Evolutionary conservation across 1,140 invertebrate species (phyloP).

Genomic region (Muscidifurax raptorellus): DNA sequence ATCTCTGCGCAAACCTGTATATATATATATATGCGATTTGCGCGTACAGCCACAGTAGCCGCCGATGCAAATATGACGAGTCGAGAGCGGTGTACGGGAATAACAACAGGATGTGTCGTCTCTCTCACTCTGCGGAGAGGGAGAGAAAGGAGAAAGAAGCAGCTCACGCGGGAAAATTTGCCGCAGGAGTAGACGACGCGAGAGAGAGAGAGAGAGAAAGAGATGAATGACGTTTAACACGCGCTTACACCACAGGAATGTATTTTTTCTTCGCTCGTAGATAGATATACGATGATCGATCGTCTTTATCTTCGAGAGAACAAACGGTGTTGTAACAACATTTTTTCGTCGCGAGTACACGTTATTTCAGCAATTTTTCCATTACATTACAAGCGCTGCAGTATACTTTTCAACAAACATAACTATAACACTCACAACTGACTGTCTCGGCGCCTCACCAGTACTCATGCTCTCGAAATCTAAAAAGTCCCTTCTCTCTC

Average conservation of each 20-base stretch:
- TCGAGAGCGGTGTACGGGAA: not conserved
- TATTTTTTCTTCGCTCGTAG: not conserved
- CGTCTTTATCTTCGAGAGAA: not conserved
- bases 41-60: not conserved
- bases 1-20: not conserved
- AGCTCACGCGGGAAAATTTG: not conserved
- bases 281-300: not conserved
- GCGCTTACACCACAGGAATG: not conserved
- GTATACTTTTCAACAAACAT: too few relatives aligned
- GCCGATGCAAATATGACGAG: constrained; percentile 10
- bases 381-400: too few relatives aligned
- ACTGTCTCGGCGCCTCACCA: too few relatives aligned
- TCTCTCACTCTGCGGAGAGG: not conserved
- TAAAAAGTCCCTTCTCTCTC: not conserved
- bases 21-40: not conserved
- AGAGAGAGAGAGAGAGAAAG: not conserved
- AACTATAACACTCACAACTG: too few relatives aligned
- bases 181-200: too few relatives aligned
- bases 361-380: too few relatives aligned
- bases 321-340: too few relatives aligned
- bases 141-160: not conserved
- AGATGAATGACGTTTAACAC: not conserved
- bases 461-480: not conserved
- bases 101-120: constrained; percentile 24
- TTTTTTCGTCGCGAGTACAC: too few relatives aligned